Conservation (phyloP, 2,888 invertebrate genomes). For the Prosopocoilus inquinatus region DNA sequence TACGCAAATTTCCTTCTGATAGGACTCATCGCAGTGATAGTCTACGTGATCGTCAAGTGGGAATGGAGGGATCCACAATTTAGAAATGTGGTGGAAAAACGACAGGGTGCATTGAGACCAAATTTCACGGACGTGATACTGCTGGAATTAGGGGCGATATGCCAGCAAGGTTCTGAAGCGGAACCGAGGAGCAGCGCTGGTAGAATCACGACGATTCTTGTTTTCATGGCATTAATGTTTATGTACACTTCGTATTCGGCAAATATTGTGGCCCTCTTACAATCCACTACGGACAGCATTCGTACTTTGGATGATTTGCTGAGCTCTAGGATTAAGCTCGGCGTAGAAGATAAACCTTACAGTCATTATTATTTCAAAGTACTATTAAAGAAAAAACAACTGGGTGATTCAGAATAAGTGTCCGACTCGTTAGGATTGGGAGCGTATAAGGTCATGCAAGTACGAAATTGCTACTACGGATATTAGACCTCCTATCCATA, state of each 20-base stretch:
- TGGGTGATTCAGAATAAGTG: too few species aligned
- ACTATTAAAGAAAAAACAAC: too few species aligned
- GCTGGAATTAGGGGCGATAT: constrained; percentile 51
- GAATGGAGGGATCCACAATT: constrained; percentile 39
- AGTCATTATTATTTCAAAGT: constrained; percentile 64
- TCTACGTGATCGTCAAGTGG: constrained; percentile 38
- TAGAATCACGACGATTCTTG: constrained; percentile 42
- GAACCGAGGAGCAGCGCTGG: constrained; percentile 52
- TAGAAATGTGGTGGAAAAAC: constrained; percentile 9
- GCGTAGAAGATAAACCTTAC: constrained; percentile 59
- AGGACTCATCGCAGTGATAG: constrained; percentile 28
- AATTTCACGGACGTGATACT: constrained; percentile 39
- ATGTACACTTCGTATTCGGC: constrained; percentile 66
- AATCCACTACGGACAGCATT: constrained; percentile 61
- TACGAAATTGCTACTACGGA: not conserved
- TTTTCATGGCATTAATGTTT: constrained; percentile 52
- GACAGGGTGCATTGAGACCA: constrained; percentile 25
- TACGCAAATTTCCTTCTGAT: constrained; percentile 49
- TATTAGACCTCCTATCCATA: too few species aligned
- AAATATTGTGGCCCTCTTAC: constrained; percentile 65
- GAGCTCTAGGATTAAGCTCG: constrained; percentile 59
- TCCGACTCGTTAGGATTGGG: too few species aligned
- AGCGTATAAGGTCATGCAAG: not conserved
- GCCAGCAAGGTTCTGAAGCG: constrained; percentile 51
- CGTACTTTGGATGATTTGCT: constrained; percentile 56